Conservation (phyloP, 1,140 invertebrate genomes). For the Episyrphus balteatus region DNA sequence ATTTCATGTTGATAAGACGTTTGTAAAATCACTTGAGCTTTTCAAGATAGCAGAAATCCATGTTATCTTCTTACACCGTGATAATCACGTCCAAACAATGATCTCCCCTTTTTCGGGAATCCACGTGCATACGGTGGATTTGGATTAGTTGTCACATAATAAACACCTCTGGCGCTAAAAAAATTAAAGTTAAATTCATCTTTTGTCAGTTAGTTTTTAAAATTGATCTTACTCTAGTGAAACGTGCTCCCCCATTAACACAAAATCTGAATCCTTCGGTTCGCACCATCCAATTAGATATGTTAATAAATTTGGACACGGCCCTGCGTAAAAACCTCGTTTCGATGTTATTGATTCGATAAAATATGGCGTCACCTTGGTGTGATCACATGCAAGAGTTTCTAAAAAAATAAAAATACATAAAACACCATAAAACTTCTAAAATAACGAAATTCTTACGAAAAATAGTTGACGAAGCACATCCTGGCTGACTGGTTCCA, state of each 20-base stretch:
- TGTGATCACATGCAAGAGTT: conserved; percentile 76
- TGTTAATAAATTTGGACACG: conserved; percentile 65
- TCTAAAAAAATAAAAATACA: conserved; percentile 40
- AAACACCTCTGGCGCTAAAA: conserved; percentile 65
- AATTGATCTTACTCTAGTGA: conserved; percentile 49
- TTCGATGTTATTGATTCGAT: conserved; percentile 72
- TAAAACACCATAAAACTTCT: not conserved
- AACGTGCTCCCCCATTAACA: conserved; percentile 72
- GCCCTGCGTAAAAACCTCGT: conserved; percentile 69
- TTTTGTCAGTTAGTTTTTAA: no score
- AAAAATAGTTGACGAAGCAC: conserved; percentile 59
- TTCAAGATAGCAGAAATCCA: no score
- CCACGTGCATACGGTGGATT: conserved; percentile 70
- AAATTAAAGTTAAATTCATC: not conserved
- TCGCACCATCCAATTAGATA: conserved; percentile 73
- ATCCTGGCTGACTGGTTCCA: conserved; percentile 77
- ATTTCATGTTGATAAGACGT: no score
- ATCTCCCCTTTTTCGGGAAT: conserved; percentile 51
- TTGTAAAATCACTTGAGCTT: no score
- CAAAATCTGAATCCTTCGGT: conserved; percentile 61
- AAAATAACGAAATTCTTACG: conserved; percentile 44
- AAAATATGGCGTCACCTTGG: conserved; percentile 77
- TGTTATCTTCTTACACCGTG: conserved; percentile 25
- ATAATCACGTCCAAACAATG: conserved; percentile 24
- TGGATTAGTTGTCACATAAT: conserved; percentile 76